Evolutionary conservation across 2,888 invertebrate genomes (phyloP).

Genomic region (Morpho achilles): DNA sequence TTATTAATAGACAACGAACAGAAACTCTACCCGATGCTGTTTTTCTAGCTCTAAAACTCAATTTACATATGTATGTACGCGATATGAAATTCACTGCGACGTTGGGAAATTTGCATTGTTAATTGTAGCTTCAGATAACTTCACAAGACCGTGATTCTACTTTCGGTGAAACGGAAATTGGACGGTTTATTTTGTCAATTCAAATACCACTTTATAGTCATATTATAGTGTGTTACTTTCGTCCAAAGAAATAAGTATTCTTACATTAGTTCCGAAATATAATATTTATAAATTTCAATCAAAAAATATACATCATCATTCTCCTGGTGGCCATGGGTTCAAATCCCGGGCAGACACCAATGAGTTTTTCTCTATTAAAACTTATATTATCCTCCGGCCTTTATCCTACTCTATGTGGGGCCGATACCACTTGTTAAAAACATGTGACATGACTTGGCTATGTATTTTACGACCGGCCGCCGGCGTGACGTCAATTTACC

Average conservation of each 20-base stretch:
- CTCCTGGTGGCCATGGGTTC: too few relatives aligned
- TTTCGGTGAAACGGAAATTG: slow-evolving; percentile 18
- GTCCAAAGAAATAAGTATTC: background rate
- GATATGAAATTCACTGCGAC: slow-evolving; percentile 72
- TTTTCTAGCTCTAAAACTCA: slow-evolving; percentile 58
- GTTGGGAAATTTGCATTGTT: slow-evolving; percentile 71
- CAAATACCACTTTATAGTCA: slow-evolving; percentile 1
- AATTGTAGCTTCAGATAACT: slow-evolving; percentile 56
- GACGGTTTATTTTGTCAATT: slow-evolving; percentile 18
- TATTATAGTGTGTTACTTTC: background rate
- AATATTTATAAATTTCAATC: too few relatives aligned
- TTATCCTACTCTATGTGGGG: too few relatives aligned
- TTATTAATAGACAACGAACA: background rate
- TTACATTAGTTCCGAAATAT: too few relatives aligned
- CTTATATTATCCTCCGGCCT: too few relatives aligned
- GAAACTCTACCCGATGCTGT: slow-evolving; percentile 30
- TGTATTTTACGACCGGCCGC: too few relatives aligned
- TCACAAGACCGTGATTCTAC: slow-evolving; percentile 26
- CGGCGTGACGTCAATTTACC: too few relatives aligned
- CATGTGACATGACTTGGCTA: too few relatives aligned
- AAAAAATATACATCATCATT: too few relatives aligned
- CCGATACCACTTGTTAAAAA: too few relatives aligned
- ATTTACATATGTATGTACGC: slow-evolving; percentile 66
- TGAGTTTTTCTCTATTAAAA: too few relatives aligned
- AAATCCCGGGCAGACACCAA: too few relatives aligned